Base-by-base conservation (phyloP, 2,113 vertebrate species). In the Porphyrio hochstetteri region DNA sequence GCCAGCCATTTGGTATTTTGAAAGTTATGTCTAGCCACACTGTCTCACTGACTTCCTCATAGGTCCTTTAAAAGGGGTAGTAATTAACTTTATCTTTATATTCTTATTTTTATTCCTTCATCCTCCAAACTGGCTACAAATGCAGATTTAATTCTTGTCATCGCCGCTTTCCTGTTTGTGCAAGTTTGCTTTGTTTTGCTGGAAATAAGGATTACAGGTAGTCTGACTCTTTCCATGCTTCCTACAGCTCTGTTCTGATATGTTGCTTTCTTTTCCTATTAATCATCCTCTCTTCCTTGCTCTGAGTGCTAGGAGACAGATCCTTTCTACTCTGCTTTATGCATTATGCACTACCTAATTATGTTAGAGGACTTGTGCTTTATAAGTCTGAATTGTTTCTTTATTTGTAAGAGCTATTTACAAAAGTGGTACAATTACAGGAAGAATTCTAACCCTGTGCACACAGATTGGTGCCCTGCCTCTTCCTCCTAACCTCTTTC, bases 41-140 rank as follows among this genome's bases (percentile, higher is more conserved):
- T 17, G 52, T 93, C 91, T 94, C 72, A 88, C 28, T 40, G 76
- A 77, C 90, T 94, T 94, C 82, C 94, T 74, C 80, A 83, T 76
- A 42, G 27, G 18, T 70, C 16, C 42, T 93, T 88, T 90, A 63
- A 83, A 90, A 88, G 2, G 11, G 13, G 7, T 46, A 82, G 11
- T 57, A 92, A 88, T 65, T 40, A 80, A 57, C 40, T 82, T 87
- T 25, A 61, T 65, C 25, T 64, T 78, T 21, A 69, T 53, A 36
- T 31, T 63, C 33, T 92, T 11, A 14, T 38, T 63, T 90, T 80
- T 77, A 68, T 55, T 61, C 24, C 19, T 7, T 55, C 9, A 15
- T 48, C 23, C 20, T 5, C 46, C 12, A 36, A 38, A 80, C 36
- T 4, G 1, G 3, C 36, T 82, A 76, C 20, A 76, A 91, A 65